These are phyloP conservation scores for Phaethon lepturus DNA, from an alignment of 2,113 vertebrate species.

Conservation along the genomic window DNA sequence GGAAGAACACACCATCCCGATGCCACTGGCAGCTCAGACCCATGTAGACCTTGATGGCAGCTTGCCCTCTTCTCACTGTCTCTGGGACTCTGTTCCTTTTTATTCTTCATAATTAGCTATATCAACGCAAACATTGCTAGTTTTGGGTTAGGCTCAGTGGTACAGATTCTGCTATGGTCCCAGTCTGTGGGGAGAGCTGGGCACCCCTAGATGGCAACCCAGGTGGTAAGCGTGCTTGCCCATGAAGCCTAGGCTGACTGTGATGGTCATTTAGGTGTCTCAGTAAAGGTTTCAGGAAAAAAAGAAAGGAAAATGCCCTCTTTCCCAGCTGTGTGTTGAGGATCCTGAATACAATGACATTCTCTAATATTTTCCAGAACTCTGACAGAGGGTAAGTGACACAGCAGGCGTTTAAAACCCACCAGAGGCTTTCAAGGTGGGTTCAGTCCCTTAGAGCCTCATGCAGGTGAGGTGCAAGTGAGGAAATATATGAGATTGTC, in stretches of 20 bases:
- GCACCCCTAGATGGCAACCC: neutral
- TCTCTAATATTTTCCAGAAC: neutral
- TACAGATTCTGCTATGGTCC: neutral
- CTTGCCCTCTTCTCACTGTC: neutral
- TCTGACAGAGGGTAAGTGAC: neutral
- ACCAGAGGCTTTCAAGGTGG: neutral
- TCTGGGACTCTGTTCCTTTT: neutral
- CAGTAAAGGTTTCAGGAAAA: neutral
- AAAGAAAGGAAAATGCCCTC: neutral
- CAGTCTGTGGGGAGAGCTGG: neutral
- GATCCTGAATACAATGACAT: neutral
- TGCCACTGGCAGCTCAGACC: neutral
- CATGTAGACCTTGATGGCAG: neutral
- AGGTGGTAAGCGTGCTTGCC: neutral
- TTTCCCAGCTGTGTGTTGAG: neutral
- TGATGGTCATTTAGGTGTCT: neutral
- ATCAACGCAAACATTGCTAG: neutral
- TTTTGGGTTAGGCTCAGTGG: neutral
- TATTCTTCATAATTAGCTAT: neutral
- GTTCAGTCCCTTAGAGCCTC: neutral
- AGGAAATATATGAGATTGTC: neutral
- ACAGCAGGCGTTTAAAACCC: neutral
- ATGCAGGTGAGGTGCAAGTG: neutral
- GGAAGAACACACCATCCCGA: neutral
- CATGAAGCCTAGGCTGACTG: neutral